Evolutionary conservation across 2,888 invertebrate species (phyloP).

Genomic region (Rugalucina vietnamica): DNA sequence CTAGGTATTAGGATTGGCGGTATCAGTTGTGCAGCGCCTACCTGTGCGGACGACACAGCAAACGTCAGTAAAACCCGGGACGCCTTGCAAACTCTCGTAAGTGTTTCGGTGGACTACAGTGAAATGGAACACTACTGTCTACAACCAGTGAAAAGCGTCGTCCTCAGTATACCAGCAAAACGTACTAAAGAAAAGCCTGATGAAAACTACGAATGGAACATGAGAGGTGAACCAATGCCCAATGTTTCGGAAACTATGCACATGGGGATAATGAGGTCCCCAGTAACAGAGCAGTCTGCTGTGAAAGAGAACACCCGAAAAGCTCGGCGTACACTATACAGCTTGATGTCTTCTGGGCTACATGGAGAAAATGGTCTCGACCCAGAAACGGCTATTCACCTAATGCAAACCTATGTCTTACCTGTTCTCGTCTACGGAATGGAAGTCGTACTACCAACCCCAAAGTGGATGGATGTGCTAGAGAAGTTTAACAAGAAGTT

Average conservation of each 20-base stretch:
- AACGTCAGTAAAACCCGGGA: neutral
- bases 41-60: neutral
- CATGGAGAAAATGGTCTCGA: slow-evolving; percentile 11
- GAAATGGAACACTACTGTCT: neutral
- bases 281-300: neutral
- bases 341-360: neutral
- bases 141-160: neutral
- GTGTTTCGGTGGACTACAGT: neutral
- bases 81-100: neutral
- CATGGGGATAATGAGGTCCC: neutral
- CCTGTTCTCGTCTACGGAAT: neutral
- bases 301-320: neutral
- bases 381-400: neutral
- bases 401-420: neutral
- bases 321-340: neutral
- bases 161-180: neutral
- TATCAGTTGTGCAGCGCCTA: neutral
- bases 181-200: neutral
- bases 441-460: neutral
- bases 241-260: neutral
- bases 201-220: neutral
- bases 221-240: neutral
- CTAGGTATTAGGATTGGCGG: neutral
- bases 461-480: neutral
- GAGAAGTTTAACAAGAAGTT: slow-evolving; percentile 11